A percentile compares a stretch with the other conserved stretches of the same genome.
Evolutionary conservation across 2,888 invertebrate genomes (phyloP).

Genomic region (Mechanitis messenoides): DNA sequence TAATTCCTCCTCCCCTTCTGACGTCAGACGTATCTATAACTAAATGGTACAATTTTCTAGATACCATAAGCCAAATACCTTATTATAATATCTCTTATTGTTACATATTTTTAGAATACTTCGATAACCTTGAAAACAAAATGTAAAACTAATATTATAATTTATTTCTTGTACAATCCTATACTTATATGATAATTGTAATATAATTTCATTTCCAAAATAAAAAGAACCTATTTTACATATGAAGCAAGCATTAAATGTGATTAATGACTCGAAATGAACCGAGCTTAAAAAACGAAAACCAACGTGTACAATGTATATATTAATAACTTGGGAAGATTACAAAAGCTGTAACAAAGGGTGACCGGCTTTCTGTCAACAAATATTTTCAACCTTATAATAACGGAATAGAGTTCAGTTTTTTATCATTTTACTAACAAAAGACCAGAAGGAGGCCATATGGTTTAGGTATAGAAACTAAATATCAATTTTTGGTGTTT

Average conservation of each 20-base stretch:
- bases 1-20: too few species aligned
- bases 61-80: too few species aligned
- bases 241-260: background rate
- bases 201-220: background rate
- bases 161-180: background rate
- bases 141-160: too few species aligned
- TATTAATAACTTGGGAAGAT: constrained; percentile 15
- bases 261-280: background rate
- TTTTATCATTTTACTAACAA: constrained; percentile 29
- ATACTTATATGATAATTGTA: background rate
- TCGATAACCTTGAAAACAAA: too few species aligned
- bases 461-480: constrained; percentile 34
- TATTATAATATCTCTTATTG: too few species aligned
- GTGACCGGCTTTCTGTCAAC: constrained; percentile 26
- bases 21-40: too few species aligned
- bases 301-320: constrained; percentile 1
- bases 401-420: constrained; percentile 12
- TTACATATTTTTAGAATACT: too few species aligned
- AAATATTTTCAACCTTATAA: constrained; percentile 20
- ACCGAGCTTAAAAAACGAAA: constrained; percentile 5
- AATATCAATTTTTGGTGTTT: constrained; percentile 31
- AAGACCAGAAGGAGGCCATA: constrained; percentile 47
- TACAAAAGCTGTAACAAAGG: constrained; percentile 36
- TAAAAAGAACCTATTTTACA: background rate
- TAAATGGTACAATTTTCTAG: too few species aligned